Evolutionary conservation across 2,888 invertebrate genomes (phyloP).

Genomic region (Plebejus melissa): DNA sequence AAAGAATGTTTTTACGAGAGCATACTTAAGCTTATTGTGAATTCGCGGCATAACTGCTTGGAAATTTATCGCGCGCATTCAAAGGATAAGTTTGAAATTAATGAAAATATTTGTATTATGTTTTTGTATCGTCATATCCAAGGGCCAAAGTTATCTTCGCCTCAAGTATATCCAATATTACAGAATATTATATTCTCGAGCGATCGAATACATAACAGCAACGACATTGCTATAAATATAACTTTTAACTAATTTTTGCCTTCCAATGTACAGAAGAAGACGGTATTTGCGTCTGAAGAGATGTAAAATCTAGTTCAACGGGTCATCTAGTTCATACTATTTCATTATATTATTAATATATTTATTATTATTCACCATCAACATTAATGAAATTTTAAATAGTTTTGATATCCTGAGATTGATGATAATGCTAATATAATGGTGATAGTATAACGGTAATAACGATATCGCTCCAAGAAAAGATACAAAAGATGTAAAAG

Average conservation of each 20-base stretch:
- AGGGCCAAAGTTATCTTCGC: neutral
- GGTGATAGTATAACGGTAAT: neutral
- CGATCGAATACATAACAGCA: neutral
- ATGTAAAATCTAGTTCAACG: too few species aligned
- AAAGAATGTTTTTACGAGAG: slow-evolving; percentile 22
- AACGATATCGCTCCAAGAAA: slow-evolving; percentile 1
- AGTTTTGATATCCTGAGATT: too few species aligned
- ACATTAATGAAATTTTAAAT: too few species aligned
- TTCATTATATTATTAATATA: too few species aligned
- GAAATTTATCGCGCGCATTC: slow-evolving; percentile 21
- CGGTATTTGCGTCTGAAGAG: too few species aligned
- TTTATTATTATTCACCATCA: too few species aligned
- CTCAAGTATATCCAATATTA: neutral
- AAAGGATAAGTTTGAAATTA: slow-evolving; percentile 18
- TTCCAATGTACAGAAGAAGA: too few species aligned
- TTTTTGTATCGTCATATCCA: neutral
- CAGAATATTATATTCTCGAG: neutral
- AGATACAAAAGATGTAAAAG: slow-evolving; percentile 23
- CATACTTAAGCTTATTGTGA: slow-evolving; percentile 27
- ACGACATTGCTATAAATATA: too few species aligned
- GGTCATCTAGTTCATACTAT: too few species aligned
- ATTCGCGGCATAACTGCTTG: slow-evolving; percentile 28
- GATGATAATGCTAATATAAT: neutral
- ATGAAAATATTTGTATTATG: neutral
- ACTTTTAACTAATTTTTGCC: too few species aligned